These are phyloP conservation scores for Spicauda simplicius DNA, from an alignment of 2,888 invertebrate species.

Conservation along the genomic window DNA sequence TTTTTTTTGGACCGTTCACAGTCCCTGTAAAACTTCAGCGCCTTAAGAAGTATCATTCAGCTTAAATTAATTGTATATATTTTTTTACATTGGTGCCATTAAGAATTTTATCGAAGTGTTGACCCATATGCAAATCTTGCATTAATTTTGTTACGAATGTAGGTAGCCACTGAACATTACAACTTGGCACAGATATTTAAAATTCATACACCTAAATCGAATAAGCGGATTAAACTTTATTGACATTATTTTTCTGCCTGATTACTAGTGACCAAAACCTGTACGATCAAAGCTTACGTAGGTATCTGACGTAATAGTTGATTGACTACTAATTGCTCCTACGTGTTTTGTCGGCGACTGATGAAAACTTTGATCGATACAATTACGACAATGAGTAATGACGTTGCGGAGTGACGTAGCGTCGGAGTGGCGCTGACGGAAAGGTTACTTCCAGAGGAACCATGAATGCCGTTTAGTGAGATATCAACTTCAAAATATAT, in stretches of 20 bases:
- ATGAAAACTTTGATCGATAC: slow-evolving; percentile 19
- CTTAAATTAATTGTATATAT: not conserved
- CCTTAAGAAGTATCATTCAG: not conserved
- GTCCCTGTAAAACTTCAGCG: too few species aligned
- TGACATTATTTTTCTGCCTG: too few species aligned
- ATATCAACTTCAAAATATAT: not conserved
- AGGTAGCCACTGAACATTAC: not conserved
- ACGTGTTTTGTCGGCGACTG: too few species aligned
- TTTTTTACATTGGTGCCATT: not conserved
- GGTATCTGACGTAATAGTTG: too few species aligned
- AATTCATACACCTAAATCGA: too few species aligned
- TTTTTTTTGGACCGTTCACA: too few species aligned
- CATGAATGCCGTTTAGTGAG: not conserved
- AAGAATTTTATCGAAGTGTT: slow-evolving; percentile 10
- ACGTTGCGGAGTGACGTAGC: not conserved
- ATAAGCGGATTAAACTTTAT: too few species aligned
- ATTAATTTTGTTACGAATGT: not conserved
- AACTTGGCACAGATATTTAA: not conserved
- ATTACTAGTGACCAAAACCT: too few species aligned
- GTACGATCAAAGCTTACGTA: too few species aligned
- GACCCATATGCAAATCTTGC: slow-evolving; percentile 4
- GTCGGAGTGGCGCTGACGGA: not conserved
- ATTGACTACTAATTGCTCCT: too few species aligned
- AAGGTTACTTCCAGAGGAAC: not conserved
- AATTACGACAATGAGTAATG: not conserved